Base-by-base conservation (phyloP, 1,140 invertebrate genomes). In the Dendrolimus punctatus region DNA sequence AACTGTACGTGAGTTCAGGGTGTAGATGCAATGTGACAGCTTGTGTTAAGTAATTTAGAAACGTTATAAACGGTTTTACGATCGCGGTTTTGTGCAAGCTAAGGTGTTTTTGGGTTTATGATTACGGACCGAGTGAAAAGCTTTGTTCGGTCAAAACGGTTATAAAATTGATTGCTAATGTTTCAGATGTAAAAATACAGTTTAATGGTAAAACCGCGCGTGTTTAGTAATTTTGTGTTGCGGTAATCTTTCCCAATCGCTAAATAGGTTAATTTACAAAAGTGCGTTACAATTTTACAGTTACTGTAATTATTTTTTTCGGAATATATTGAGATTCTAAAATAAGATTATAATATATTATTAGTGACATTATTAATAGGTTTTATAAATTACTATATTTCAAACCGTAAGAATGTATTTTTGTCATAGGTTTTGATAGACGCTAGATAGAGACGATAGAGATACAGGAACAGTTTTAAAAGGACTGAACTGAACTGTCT, bases 71-170 rank as follows among this genome's bases (percentile, higher is more conserved):
- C 51, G 51, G 68, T 76, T 80, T 82, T 73, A 78, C 57, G 64
- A 56, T 53, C 67, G 80, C 65, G 80, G 82, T 78, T 82, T 78
- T 81, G 80, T 85, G 81, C 71, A 78, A 75, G 57, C 61, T 63
- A 68, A 78, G 73, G 76, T 85, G 80, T 79, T 85, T 78, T 74
- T 71, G 68, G 78, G 74, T 83, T 82, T 80, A 85, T 83, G 71
- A 53, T 68, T 76, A 73, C 75, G 66, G 60, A 63, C 61, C 59
- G 64, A 81, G 81, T 85, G 78, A 64, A 75, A 81, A 80, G 65
- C 76, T 79, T 83, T 83, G 80, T 85, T 78, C 73, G 66, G 66
- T 71, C 56, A 65, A 59, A 66, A 71, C 69, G 62, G 76, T 60
- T 67, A 71, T 85, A 78, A 81, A 80, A 73, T 68, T 73, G 64